phyloP scores from a whole-genome alignment of 2,888 invertebrate genomes.

The Drosophila infuscata region DNA sequence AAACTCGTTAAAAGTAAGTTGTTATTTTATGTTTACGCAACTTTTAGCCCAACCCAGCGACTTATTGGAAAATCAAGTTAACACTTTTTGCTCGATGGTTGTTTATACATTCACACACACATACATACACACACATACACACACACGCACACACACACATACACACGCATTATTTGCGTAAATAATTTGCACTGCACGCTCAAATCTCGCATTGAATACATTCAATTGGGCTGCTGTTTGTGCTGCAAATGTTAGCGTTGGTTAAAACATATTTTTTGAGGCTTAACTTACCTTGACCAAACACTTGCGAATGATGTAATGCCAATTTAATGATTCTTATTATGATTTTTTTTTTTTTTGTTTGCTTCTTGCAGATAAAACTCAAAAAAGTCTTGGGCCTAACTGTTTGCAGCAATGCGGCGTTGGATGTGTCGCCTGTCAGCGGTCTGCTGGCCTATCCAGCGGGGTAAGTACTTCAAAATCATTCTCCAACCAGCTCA shows the following conservation, averaged over 20 bases:
- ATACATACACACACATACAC: constrained; percentile 15
- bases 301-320: constrained; percentile 56
- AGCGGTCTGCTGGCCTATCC: constrained; percentile 97
- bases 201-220: constrained; percentile 28
- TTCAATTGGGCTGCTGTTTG: constrained; percentile 28
- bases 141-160: background rate
- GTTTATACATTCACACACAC: constrained; percentile 34
- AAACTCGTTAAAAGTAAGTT: constrained; percentile 4
- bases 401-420: constrained; percentile 97
- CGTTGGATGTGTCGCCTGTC: constrained; percentile 94
- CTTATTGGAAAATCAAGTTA: constrained; percentile 51
- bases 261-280: constrained; percentile 21
- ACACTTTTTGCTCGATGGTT: constrained; percentile 29
- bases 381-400: constrained; percentile 97
- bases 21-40: constrained; percentile 21
- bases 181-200: constrained; percentile 57
- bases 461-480: constrained; percentile 92
- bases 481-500: background rate
- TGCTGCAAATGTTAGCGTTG: constrained; percentile 41
- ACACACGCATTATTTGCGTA: constrained; percentile 54
- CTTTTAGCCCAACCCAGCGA: constrained; percentile 9
- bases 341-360: background rate
- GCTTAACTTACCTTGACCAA: constrained; percentile 49
- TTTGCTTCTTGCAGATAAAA: constrained; percentile 90
- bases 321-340: constrained; percentile 68